These are phyloP conservation scores for Gallinago undulata DNA, from an alignment of 2,113 vertebrate species.

Conservation along the genomic window DNA sequence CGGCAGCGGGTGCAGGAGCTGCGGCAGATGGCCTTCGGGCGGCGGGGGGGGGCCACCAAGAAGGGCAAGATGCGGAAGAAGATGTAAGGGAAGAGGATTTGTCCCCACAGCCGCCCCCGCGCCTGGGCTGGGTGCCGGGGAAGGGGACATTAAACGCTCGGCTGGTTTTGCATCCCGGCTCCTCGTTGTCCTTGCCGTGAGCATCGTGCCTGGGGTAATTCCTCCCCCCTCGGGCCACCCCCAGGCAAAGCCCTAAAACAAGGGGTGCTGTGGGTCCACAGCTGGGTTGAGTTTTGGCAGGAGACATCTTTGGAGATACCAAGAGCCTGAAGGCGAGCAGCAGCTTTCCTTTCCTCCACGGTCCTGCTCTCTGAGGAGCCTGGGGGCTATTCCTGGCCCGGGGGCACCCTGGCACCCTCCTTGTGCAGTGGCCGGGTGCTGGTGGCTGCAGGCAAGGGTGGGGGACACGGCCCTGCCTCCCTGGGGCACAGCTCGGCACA, in stretches of 20 bases:
- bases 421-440: accelerated
- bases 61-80: conserved; percentile 92
- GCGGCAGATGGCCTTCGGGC: conserved; percentile 86
- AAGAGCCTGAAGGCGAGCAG: accelerated
- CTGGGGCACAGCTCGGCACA: not conserved
- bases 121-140: not conserved
- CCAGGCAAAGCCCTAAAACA: accelerated
- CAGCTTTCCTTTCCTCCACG: accelerated
- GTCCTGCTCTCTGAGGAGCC: not conserved
- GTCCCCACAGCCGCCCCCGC: accelerated
- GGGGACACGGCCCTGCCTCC: accelerated
- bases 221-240: accelerated
- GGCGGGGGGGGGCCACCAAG: conserved; percentile 58
- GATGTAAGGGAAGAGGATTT: conserved; percentile 61
- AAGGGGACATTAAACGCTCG: not conserved
- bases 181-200: not conserved
- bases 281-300: not conserved
- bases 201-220: accelerated
- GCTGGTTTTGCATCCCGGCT: not conserved
- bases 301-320: not conserved
- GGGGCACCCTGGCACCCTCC: not conserved
- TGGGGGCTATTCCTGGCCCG: not conserved
- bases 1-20: conserved; percentile 78
- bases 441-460: not conserved
- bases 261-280: accelerated